Conservation (phyloP, 2,797 vertebrate genomes). For the Sus cebifrons region DNA sequence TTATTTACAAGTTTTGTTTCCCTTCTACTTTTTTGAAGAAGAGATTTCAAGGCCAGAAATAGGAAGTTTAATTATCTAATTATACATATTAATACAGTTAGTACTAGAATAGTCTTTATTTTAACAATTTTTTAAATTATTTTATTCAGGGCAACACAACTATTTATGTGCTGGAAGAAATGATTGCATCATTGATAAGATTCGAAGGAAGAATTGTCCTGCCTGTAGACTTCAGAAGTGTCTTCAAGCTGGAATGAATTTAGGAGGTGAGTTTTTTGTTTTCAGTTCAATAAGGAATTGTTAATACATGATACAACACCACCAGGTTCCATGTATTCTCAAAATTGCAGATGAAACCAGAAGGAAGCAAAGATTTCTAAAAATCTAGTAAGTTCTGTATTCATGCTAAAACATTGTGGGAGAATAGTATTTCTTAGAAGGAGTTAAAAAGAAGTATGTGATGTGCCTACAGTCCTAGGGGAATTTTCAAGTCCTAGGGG, state of each 20-base stretch:
- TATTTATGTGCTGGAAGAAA: slow-evolving; percentile 99
- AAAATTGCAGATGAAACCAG: background rate
- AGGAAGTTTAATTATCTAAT: background rate
- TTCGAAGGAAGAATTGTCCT: slow-evolving; percentile 99
- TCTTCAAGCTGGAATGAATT: slow-evolving; percentile 99
- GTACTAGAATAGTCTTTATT: background rate
- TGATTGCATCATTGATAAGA: slow-evolving; percentile 99
- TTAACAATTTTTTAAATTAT: slow-evolving; percentile 75
- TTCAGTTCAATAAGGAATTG: slow-evolving; percentile 78
- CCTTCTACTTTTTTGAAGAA: slow-evolving; percentile 24
- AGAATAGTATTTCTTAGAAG: slow-evolving; percentile 22
- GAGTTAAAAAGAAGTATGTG: slow-evolving; percentile 8
- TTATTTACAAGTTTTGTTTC: background rate
- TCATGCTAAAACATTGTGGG: background rate
- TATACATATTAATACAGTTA: slow-evolving; percentile 1
- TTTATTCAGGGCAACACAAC: slow-evolving; percentile 97
- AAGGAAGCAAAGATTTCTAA: background rate
- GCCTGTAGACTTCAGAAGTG: slow-evolving; percentile 99
- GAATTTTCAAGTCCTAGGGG: slow-evolving; percentile 19
- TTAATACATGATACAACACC: background rate
- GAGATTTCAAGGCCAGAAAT: background rate
- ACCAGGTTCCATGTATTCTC: background rate
- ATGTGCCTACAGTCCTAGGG: background rate
- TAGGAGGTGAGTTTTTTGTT: slow-evolving; percentile 94
- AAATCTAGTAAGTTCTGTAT: background rate